These are phyloP conservation scores for Clarias fuscus DNA, from an alignment of 2,797 vertebrate genomes.

Conservation along the genomic window DNA sequence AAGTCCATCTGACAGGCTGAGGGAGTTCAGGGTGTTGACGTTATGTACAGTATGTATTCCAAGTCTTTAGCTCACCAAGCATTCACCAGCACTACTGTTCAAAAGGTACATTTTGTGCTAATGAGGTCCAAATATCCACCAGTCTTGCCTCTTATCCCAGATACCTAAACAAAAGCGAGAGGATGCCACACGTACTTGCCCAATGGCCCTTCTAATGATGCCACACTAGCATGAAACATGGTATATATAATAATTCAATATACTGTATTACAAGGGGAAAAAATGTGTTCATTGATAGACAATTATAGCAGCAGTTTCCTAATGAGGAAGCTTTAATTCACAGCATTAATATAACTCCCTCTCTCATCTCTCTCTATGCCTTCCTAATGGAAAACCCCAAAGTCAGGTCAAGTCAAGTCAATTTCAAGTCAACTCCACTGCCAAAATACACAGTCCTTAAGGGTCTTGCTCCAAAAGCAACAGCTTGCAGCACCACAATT, in stretches of 20 bases:
- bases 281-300: constrained; percentile 59
- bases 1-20: too few species aligned
- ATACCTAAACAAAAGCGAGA: not conserved
- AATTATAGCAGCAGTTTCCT: not conserved
- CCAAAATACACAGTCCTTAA: not conserved
- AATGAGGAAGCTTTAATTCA: constrained; percentile 5
- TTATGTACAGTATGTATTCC: not conserved
- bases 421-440: not conserved
- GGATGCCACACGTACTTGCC: not conserved
- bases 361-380: not conserved
- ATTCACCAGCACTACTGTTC: constrained; percentile 71
- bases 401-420: not conserved
- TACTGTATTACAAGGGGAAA: not conserved
- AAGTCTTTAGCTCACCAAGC: constrained; percentile 76
- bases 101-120: constrained; percentile 16
- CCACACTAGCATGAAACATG: constrained; percentile 59
- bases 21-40: too few species aligned
- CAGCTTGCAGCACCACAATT: not conserved
- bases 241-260: constrained; percentile 51
- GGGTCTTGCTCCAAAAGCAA: not conserved
- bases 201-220: constrained; percentile 5
- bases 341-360: not conserved
- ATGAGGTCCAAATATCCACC: constrained; percentile 16
- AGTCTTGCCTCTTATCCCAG: constrained; percentile 16
- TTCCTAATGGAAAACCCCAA: not conserved